Base-by-base conservation (phyloP, 1,140 invertebrate species). In the Bombus difficillimus region DNA sequence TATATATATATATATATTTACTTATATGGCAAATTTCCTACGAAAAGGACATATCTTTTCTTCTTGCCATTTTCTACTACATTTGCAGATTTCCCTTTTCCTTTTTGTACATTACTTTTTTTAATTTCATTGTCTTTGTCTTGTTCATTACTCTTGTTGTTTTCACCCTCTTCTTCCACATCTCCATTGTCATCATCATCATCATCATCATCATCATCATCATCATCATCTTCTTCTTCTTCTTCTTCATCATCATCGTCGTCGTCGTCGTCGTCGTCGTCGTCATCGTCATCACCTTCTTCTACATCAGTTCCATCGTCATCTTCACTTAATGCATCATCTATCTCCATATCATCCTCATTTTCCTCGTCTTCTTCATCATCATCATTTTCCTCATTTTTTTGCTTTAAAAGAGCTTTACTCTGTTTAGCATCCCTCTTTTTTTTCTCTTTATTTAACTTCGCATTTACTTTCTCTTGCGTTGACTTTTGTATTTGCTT, bases 31-130 rank as follows among this genome's bases (percentile, higher is more conserved):
- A 96, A 85, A 92, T 96, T 96, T 85, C 95, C 95, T 73, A 96
- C 94, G 88, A 95, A 96, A n/a, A 96, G 88, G 74, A 96, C 94
- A 85, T 93, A 95, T 93, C 95, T 96, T 88, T 96, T 95, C 3
- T 96, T 93, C 96, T 95, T 68, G 96, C 95, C 32, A 41, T 91
- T 76, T 86, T 72, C 39, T n/a, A 64, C 71, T 39, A 32, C n/a
- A 47, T 34, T 72, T 72, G 34, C 62, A 9, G 37, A 0, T 6
- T 66, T 47, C 41, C 12, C 66, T 12, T 72, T 77, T 37, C n/a
- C 47, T 25, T 77, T 64, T 57, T 32, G 32, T 34, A 47, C 81
- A 94, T 94, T 62, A 86, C 90, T 83, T 93, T 92, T 74, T 95
- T 95, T 89, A 95, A 92, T 25, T 66, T 74, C 34, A 15, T 72